Percentiles rank a stretch among this genome's conserved stretches.
Conservation (phyloP, 2,888 invertebrate genomes). For the Amphipyra berbera region DNA sequence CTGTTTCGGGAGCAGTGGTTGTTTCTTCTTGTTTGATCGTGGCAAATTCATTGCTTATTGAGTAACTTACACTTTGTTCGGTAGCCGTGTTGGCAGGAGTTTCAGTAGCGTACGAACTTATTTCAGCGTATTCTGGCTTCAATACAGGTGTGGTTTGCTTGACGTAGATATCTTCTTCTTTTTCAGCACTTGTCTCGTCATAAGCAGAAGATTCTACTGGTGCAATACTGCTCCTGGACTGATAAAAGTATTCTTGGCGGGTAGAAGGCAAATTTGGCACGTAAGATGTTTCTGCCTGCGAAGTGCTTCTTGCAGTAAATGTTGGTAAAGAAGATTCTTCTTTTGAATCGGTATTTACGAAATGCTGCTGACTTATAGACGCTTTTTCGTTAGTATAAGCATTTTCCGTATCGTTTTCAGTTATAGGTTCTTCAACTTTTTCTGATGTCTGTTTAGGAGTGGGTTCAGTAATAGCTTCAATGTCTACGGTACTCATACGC, state of each 20-base stretch:
- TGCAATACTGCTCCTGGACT: conserved; percentile 71
- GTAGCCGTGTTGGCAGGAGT: conserved; percentile 62
- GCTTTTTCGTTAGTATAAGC: conserved; percentile 82
- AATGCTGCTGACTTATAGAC: conserved; percentile 75
- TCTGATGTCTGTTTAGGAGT: conserved; percentile 68
- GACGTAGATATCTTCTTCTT: conserved; percentile 68
- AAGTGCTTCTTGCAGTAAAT: conserved; percentile 67
- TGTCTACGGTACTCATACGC: conserved; percentile 83
- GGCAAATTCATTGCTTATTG: conserved; percentile 68
- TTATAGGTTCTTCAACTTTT: conserved; percentile 65
- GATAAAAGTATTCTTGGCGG: conserved; percentile 69
- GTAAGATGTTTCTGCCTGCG: conserved; percentile 73
- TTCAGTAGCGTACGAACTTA: conserved; percentile 71
- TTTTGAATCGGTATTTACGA: conserved; percentile 65
- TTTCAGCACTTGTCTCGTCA: conserved; percentile 68
- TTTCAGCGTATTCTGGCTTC: conserved; percentile 62
- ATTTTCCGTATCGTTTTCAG: conserved; percentile 80
- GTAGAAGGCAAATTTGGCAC: conserved; percentile 68
- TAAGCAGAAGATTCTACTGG: conserved; percentile 70
- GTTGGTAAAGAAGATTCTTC: conserved; percentile 64
- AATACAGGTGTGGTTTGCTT: conserved; percentile 70
- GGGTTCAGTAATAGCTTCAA: conserved; percentile 85
- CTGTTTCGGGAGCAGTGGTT: conserved; percentile 62
- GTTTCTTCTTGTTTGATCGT: conserved; percentile 69
- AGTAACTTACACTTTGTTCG: conserved; percentile 70